These are phyloP conservation scores for Tichodroma muraria DNA, from an alignment of 2,113 vertebrate species.

Conservation along the genomic window DNA sequence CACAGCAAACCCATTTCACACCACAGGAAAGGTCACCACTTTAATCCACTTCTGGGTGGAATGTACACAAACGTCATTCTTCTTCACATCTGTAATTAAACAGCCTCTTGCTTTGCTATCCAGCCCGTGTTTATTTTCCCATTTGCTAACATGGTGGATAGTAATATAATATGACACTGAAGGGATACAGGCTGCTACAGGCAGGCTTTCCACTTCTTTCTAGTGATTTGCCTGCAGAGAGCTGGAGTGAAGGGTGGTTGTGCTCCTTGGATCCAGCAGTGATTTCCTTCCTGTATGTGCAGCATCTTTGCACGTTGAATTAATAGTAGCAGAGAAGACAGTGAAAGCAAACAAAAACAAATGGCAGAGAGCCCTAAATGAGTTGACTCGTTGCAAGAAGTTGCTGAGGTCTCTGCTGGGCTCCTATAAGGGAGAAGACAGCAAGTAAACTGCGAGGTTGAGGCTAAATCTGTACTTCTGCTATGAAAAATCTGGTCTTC, in stretches of 20 bases:
- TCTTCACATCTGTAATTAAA: slow-evolving; percentile 62
- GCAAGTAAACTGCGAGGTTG: not conserved
- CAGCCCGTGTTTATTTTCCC: slow-evolving; percentile 65
- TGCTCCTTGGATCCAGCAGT: not conserved
- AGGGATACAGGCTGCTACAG: slow-evolving; percentile 26
- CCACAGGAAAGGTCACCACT: slow-evolving; percentile 56
- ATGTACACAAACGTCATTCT: slow-evolving; percentile 69
- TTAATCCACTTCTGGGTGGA: slow-evolving; percentile 62
- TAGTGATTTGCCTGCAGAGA: not conserved
- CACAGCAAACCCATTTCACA: slow-evolving; percentile 53
- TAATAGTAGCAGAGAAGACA: not conserved
- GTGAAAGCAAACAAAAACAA: not conserved
- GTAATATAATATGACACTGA: slow-evolving; percentile 59
- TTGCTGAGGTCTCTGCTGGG: not conserved
- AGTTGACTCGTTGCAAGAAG: not conserved
- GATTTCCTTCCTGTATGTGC: not conserved
- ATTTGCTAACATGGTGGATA: slow-evolving; percentile 45
- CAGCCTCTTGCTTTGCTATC: slow-evolving; percentile 56
- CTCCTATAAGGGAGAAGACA: not conserved
- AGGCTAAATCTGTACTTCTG: not conserved
- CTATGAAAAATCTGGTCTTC: not conserved
- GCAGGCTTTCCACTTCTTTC: not conserved
- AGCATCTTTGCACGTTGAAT: not conserved
- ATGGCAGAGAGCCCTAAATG: not conserved
- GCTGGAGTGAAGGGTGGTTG: not conserved